phyloP scores from a whole-genome alignment of 2,797 vertebrate species.

The Tragopan temminckii region DNA sequence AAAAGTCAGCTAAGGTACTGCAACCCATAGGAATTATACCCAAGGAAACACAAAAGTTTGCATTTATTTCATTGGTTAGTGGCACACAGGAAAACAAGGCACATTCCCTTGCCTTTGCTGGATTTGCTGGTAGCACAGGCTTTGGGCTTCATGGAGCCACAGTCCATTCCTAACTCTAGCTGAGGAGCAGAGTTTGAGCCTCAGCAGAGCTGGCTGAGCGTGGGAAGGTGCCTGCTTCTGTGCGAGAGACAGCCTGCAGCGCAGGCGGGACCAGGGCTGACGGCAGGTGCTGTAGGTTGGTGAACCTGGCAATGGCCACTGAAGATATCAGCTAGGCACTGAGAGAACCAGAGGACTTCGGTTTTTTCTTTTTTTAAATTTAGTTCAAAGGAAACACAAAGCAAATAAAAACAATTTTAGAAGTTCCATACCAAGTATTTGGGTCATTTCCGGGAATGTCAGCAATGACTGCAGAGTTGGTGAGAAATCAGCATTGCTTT shows the following conservation, averaged over 20 bases:
- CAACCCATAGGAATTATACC: background rate
- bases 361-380: background rate
- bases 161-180: background rate
- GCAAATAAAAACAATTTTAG: background rate
- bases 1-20: background rate
- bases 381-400: background rate
- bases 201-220: background rate
- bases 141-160: constrained; percentile 13
- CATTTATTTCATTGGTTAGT: background rate
- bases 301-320: background rate
- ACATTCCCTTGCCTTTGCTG: background rate
- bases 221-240: fast-evolving
- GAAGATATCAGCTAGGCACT: background rate
- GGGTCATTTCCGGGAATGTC: constrained; percentile 17
- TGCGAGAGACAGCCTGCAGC: background rate
- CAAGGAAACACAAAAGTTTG: background rate
- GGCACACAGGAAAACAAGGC: background rate
- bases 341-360: background rate
- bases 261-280: background rate
- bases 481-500: background rate
- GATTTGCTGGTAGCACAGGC: background rate
- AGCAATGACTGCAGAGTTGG: background rate
- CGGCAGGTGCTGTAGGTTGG: background rate
- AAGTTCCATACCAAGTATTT: background rate
- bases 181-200: background rate